Evolutionary conservation across 2,888 invertebrate genomes (phyloP).

Genomic region (Nomada fucata): DNA sequence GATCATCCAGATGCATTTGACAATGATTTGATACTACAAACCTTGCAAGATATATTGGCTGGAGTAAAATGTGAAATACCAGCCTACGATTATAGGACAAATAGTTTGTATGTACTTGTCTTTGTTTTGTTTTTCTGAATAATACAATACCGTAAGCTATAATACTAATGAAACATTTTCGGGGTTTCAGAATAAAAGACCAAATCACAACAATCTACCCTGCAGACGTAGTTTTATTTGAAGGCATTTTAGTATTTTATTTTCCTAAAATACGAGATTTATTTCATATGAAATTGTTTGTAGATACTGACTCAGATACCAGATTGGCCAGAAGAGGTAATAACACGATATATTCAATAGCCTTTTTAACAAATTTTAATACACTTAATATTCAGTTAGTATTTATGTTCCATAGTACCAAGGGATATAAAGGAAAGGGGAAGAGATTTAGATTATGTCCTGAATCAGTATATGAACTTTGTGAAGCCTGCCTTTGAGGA

Average conservation of each 20-base stretch:
- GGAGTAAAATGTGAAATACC: slow-evolving; percentile 96
- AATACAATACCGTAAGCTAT: background rate
- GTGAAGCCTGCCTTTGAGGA: slow-evolving; percentile 99
- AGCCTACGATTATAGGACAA: slow-evolving; percentile 96
- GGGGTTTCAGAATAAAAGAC: slow-evolving; percentile 83
- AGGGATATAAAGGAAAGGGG: slow-evolving; percentile 98
- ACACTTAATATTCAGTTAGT: background rate
- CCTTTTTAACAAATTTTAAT: background rate
- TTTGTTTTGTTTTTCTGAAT: background rate
- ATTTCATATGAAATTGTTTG: slow-evolving; percentile 99
- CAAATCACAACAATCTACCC: slow-evolving; percentile 94
- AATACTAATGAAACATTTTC: background rate
- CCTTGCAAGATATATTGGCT: slow-evolving; percentile 92
- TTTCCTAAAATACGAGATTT: slow-evolving; percentile 96
- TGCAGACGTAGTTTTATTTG: slow-evolving; percentile 98
- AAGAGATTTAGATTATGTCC: slow-evolving; percentile 95
- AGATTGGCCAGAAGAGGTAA: slow-evolving; percentile 96
- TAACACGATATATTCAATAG: slow-evolving; percentile 3
- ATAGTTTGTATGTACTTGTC: slow-evolving; percentile 89
- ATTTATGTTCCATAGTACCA: slow-evolving; percentile 88
- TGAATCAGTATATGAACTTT: slow-evolving; percentile 98
- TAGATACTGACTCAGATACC: slow-evolving; percentile 99
- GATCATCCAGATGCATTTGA: slow-evolving; percentile 99
- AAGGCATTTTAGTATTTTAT: slow-evolving; percentile 99
- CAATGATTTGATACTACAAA: slow-evolving; percentile 92